Conservation (phyloP, 2,113 vertebrate genomes). For the Orthonyx spaldingii region DNA sequence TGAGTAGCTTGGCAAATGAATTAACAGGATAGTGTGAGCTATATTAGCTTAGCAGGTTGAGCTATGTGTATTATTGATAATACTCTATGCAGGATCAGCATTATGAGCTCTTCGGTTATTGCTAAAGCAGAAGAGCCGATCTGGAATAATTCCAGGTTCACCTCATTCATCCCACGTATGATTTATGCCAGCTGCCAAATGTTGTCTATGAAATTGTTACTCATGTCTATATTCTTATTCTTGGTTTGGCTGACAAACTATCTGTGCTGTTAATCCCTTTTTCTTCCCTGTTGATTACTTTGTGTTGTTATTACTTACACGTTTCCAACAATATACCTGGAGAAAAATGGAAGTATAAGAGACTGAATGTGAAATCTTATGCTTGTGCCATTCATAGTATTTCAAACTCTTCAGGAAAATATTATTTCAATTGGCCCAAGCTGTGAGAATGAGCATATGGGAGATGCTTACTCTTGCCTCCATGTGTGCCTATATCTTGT, state of each 20-base stretch:
- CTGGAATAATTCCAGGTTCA: neutral
- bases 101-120: neutral
- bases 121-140: neutral
- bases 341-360: neutral
- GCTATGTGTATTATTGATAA: neutral
- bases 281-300: neutral
- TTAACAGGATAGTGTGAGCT: neutral
- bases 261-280: neutral
- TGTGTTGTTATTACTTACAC: neutral
- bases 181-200: neutral
- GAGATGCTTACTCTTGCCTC: neutral
- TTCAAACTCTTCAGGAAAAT: neutral
- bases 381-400: neutral
- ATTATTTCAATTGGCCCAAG: neutral
- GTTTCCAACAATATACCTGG: neutral
- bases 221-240: neutral
- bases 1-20: slow-evolving; percentile 11
- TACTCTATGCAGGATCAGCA: neutral
- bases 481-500: neutral
- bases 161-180: neutral
- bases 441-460: neutral
- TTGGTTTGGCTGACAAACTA: neutral
- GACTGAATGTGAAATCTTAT: neutral
- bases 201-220: neutral
- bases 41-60: neutral